phyloP scores from a whole-genome alignment of 1,140 invertebrate genomes.

The Cardiocondyla obscurior region DNA sequence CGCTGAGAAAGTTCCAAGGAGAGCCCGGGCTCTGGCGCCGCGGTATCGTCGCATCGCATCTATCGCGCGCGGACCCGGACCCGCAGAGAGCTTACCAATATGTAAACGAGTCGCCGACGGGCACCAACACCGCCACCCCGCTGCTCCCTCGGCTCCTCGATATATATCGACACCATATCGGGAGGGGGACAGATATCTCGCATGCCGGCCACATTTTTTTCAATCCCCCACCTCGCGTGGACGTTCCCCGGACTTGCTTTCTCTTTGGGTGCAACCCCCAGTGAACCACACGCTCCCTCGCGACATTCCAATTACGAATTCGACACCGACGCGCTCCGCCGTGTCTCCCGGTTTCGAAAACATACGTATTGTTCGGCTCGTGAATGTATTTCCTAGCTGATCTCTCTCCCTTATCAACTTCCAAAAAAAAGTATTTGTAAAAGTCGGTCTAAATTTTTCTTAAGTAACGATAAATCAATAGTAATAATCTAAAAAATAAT shows the following conservation, averaged over 20 bases:
- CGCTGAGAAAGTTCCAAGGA: constrained; percentile 33
- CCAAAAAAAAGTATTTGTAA: not conserved
- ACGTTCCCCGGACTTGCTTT: not conserved
- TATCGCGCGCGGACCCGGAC: constrained; percentile 62
- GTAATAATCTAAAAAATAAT: not conserved
- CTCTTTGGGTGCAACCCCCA: constrained; percentile 32
- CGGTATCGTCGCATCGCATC: constrained; percentile 69
- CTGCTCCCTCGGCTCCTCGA: not conserved
- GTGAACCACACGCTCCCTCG: constrained; percentile 39
- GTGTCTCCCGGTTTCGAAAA: constrained; percentile 31
- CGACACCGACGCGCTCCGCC: constrained; percentile 27
- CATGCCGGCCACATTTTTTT: constrained; percentile 50
- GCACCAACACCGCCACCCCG: constrained; percentile 35
- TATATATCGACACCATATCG: constrained; percentile 44
- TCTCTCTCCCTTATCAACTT: not conserved
- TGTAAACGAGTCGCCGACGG: constrained; percentile 69
- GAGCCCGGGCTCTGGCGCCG: constrained; percentile 57
- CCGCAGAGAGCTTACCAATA: constrained; percentile 61
- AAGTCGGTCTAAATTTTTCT: not conserved
- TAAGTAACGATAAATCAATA: not conserved
- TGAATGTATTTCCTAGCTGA: constrained; percentile 27
- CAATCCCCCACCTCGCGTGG: not conserved
- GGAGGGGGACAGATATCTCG: constrained; percentile 27
- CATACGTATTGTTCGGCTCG: not conserved
- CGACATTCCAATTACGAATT: constrained; percentile 55